These are phyloP conservation scores for Distichodus sexfasciatus DNA, from an alignment of 2,797 vertebrate species.

Conservation along the genomic window DNA sequence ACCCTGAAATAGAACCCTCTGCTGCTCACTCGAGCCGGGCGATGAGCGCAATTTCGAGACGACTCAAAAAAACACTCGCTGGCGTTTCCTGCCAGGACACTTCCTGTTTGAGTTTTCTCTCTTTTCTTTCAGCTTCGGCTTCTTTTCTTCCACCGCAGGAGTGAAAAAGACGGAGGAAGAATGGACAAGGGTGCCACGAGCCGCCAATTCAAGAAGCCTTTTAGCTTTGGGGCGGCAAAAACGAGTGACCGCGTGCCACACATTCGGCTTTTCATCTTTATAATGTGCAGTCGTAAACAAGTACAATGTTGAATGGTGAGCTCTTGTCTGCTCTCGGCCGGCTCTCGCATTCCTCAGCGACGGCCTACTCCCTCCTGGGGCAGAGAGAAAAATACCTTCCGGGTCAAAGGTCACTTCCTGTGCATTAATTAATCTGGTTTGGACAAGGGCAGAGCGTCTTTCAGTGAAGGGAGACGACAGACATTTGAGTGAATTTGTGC, in stretches of 20 bases:
- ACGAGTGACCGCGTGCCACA: constrained; percentile 6
- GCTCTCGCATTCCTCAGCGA: constrained; percentile 64
- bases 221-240: constrained; percentile 1
- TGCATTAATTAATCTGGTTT: constrained; percentile 61
- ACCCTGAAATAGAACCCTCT: constrained; percentile 52
- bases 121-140: background rate
- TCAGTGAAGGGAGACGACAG: background rate
- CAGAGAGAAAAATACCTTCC: constrained; percentile 55
- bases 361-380: constrained; percentile 46
- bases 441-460: constrained; percentile 47
- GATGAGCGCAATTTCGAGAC: constrained; percentile 51
- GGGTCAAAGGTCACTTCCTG: constrained; percentile 71
- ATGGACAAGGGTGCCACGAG: constrained; percentile 18
- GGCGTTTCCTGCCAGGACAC: constrained; percentile 58
- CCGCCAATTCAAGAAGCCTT: background rate
- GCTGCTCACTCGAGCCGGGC: constrained; percentile 15
- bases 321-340: constrained; percentile 32
- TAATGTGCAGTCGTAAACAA: constrained; percentile 7
- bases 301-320: constrained; percentile 29
- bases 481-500: too few species aligned
- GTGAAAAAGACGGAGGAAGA: background rate
- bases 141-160: constrained; percentile 23
- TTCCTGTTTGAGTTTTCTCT: constrained; percentile 51
- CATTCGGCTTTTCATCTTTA: constrained; percentile 25
- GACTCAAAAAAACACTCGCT: constrained; percentile 56